Evolutionary conservation across 2,888 invertebrate genomes (phyloP), one percentile per base, ranked within the genome.

Genomic region (Drosophila rubida): DNA sequence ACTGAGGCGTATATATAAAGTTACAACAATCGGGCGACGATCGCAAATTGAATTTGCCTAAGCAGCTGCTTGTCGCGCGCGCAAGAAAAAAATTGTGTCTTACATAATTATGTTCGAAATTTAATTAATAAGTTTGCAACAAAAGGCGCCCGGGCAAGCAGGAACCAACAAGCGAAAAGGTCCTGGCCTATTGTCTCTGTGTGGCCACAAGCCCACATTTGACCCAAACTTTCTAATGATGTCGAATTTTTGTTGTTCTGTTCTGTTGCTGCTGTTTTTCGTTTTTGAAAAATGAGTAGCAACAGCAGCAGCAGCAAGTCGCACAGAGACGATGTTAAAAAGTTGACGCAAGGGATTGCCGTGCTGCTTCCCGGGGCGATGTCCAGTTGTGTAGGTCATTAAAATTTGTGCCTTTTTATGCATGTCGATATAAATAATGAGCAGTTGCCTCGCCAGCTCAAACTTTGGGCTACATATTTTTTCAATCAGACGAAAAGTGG

Each of bases 81-180:
- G 7, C 30, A 30, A 9, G 11, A 30, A 30, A 30, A 51, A 39
- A 54, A n/a, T n/a, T 32, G 68, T 67, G 51, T 64, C 76, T 61
- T 57, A 64, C 81, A 76, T 82, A 85, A 82, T 85, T 82, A 76
- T 74, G 55, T 65, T 53, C 59, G 51, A 65, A 53, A 53, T 82
- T 87, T 82, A 82, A 82, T 87, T 82, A 82, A 85, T 79, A 82
- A 85, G 71, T 82, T 82, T 78, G 14, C 55, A 61, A 57, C 50
- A 70, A 64, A 65, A 55, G 45, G 63, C 39, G 39, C 6, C 32
- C 39, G 27, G 9, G 8, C 27, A 32, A 27, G 8, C 27, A 32
- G 27, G n/a, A 13, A 4, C n/a, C n/a, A 32, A 32, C n/a, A 25
- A 41, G 37, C 49, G 45, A 70, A 72, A 75, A 78, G 75, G 78